phyloP scores from a whole-genome alignment of 2,797 vertebrate species.

The Champsocephalus esox region DNA sequence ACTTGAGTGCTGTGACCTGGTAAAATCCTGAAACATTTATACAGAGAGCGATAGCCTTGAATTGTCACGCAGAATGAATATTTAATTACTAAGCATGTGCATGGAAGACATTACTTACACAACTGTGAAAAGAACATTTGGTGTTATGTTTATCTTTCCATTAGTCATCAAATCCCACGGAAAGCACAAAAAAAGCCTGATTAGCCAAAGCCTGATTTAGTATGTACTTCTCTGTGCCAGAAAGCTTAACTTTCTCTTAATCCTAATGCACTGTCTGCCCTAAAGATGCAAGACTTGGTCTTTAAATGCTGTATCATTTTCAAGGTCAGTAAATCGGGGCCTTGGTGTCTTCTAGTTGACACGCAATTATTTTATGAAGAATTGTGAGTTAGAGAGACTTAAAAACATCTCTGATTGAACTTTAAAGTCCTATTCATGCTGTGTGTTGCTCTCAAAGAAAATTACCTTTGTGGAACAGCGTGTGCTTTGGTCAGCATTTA shows the following conservation, averaged over 20 bases:
- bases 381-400: neutral
- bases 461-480: conserved; percentile 23
- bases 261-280: neutral
- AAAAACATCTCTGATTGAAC: neutral
- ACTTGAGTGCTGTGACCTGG: neutral
- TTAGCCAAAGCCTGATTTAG: neutral
- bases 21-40: neutral
- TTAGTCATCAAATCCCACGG: neutral
- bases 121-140: neutral
- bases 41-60: neutral
- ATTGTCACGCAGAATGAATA: neutral
- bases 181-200: neutral
- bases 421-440: neutral
- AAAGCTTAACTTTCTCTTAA: neutral
- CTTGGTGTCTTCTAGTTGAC: neutral
- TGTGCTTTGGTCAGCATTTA: conserved; percentile 29
- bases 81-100: neutral
- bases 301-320: neutral
- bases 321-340: neutral
- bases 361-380: neutral
- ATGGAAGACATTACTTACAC: neutral
- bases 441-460: conserved; percentile 10
- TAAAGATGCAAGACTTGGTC: neutral
- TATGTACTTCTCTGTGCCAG: neutral
- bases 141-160: neutral